Evolutionary conservation across 2,797 vertebrate genomes (phyloP).

Genomic region (Hozukius guyotensis): DNA sequence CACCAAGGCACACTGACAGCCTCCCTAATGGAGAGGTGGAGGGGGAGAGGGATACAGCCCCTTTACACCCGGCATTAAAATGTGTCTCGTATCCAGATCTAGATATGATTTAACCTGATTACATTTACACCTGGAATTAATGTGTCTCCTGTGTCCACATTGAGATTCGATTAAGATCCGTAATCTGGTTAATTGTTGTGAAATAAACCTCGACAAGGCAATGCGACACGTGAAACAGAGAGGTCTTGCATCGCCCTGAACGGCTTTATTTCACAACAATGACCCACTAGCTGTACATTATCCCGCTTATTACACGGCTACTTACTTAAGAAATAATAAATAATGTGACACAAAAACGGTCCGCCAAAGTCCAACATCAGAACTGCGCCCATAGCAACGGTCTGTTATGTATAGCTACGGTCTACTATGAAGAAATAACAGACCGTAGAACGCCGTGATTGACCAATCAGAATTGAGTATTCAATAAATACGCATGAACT

Average conservation of each 20-base stretch:
- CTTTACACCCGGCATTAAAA: not conserved
- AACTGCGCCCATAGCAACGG: too few species aligned
- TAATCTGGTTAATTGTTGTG: not conserved
- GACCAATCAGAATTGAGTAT: too few species aligned
- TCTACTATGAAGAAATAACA: too few species aligned
- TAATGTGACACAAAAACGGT: not conserved
- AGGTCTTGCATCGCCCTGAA: not conserved
- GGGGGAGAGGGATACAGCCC: not conserved
- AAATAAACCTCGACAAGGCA: not conserved
- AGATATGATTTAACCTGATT: not conserved
- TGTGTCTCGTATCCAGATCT: not conserved
- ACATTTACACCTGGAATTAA: not conserved
- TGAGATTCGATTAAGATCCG: not conserved
- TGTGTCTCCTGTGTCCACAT: not conserved
- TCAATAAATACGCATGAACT: too few species aligned
- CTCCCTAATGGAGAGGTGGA: constrained; percentile 69
- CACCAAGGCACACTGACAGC: constrained; percentile 72
- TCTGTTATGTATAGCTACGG: too few species aligned
- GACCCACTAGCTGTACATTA: not conserved
- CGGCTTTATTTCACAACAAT: too few species aligned
- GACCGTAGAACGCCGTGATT: too few species aligned
- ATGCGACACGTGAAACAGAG: not conserved
- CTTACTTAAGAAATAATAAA: not conserved
- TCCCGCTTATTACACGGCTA: not conserved
- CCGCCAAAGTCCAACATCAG: too few species aligned